phyloP scores from a whole-genome alignment of 2,113 vertebrate species.

The Furnarius figulus region DNA sequence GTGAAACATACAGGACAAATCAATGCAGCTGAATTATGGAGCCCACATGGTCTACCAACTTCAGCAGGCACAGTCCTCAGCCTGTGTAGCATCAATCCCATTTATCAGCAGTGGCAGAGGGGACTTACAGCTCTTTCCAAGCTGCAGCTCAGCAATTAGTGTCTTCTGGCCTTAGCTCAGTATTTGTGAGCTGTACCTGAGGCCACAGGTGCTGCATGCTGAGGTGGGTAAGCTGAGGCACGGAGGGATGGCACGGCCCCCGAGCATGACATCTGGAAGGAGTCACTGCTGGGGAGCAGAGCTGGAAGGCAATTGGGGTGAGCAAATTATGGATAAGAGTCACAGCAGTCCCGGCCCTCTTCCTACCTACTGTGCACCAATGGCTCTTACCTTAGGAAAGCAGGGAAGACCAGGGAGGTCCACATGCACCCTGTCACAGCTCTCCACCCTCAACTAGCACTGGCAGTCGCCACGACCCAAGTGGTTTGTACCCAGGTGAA shows the following conservation, averaged over 20 bases:
- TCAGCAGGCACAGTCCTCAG: neutral
- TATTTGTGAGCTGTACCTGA: neutral
- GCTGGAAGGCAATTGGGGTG: neutral
- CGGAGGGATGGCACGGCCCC: neutral
- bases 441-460: neutral
- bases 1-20: neutral
- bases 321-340: too few relatives aligned
- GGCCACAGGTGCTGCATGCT: neutral
- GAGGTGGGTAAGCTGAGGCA: neutral
- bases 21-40: neutral
- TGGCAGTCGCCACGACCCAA: neutral
- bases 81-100: neutral
- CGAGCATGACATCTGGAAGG: neutral
- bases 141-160: neutral
- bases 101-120: neutral
- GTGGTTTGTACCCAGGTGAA: neutral
- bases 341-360: neutral
- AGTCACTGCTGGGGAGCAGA: fast-evolving
- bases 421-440: neutral
- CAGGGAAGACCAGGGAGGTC: neutral
- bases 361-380: neutral
- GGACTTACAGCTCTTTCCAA: neutral
- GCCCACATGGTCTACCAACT: neutral
- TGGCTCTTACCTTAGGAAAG: neutral
- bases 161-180: neutral